Conservation (phyloP, 2,113 vertebrate species). For the Probosciger aterrimus region DNA sequence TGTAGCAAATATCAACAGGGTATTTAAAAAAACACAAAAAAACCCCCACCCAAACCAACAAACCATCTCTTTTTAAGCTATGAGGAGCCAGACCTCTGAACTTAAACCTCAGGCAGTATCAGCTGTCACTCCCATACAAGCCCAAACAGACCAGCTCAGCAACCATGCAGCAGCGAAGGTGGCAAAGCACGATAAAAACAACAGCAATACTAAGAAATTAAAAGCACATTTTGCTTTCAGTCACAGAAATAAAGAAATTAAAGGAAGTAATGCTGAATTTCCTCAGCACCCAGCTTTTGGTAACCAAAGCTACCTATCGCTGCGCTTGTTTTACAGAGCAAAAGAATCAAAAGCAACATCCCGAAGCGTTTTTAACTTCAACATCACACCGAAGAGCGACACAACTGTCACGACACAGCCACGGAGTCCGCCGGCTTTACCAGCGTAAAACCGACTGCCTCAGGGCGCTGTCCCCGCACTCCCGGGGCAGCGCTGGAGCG, state of each 20-base stretch:
- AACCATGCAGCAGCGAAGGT: not conserved
- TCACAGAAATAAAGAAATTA: not conserved
- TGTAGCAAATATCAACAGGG: fast-evolving
- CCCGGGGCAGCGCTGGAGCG: not conserved
- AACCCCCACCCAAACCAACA: no score
- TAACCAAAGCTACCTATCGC: fast-evolving
- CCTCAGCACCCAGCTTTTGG: not conserved
- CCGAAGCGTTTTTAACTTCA: not conserved
- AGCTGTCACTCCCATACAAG: not conserved
- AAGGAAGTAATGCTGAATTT: not conserved
- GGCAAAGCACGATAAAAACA: not conserved
- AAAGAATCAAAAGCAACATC: fast-evolving
- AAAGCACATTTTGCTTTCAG: fast-evolving
- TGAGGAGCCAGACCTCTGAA: not conserved
- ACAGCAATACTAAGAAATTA: fast-evolving
- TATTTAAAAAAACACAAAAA: not conserved
- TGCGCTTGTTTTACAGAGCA: not conserved
- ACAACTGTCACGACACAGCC: not conserved
- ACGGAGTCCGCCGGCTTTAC: not conserved
- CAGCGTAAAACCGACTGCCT: not conserved
- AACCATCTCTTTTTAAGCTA: not conserved
- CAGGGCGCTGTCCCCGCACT: fast-evolving
- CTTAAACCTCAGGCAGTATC: not conserved
- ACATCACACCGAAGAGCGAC: not conserved
- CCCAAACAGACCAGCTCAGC: not conserved